Evolutionary conservation across 2,888 invertebrate species (phyloP).

Genomic region (Nasonia oneida): DNA sequence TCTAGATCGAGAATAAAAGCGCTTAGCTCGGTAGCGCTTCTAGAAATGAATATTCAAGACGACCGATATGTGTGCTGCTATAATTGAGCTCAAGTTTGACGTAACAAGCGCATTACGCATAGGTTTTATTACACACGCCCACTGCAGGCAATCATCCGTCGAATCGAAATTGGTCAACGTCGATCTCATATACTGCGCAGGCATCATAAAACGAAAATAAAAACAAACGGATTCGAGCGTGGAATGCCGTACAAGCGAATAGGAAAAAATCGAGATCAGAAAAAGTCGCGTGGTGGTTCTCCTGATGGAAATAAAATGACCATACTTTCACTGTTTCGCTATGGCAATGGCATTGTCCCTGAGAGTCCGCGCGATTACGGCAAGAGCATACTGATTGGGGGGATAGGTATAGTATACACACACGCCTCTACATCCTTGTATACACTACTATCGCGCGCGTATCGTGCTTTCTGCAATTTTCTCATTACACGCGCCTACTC

Average conservation of each 20-base stretch:
- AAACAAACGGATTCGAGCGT: not conserved
- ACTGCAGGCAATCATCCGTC: not conserved
- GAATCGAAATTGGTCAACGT: too few relatives aligned
- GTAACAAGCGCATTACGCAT: too few relatives aligned
- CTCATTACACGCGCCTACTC: not conserved
- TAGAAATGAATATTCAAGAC: not conserved
- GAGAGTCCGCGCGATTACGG: constrained; percentile 69
- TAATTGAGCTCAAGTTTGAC: not conserved
- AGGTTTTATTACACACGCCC: not conserved
- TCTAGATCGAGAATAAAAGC: too few relatives aligned
- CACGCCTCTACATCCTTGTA: not conserved
- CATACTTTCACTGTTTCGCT: constrained; percentile 78
- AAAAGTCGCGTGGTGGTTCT: not conserved
- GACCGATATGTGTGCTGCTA: not conserved
- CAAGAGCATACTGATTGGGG: constrained; percentile 70
- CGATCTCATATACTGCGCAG: not conserved
- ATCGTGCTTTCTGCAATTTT: constrained; percentile 37
- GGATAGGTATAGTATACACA: constrained; percentile 20
- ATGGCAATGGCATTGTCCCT: constrained; percentile 79
- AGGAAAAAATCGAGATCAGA: constrained; percentile 55
- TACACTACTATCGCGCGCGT: not conserved
- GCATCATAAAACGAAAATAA: not conserved
- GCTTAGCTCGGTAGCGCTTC: too few relatives aligned
- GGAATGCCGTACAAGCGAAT: not conserved
- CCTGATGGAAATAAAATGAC: constrained; percentile 72